Evolutionary conservation across 1,140 invertebrate genomes (phyloP).

Genomic region (Frieseomelitta varia): DNA sequence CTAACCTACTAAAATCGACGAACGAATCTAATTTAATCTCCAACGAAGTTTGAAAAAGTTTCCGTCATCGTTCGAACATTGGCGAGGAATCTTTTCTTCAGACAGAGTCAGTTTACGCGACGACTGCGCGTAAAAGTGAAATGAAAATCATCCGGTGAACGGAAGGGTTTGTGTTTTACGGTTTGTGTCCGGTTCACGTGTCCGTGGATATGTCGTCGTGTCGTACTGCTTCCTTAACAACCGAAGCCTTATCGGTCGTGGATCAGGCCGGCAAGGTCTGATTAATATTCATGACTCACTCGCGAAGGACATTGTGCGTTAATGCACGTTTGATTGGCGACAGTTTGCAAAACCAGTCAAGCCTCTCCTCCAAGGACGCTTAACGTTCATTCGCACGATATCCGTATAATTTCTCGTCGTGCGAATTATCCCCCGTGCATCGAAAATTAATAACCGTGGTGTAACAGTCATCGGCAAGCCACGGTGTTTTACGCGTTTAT

Average conservation of each 20-base stretch:
- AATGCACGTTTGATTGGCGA: slow-evolving; percentile 64
- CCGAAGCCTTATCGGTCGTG: slow-evolving; percentile 41
- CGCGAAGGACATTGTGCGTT: slow-evolving; percentile 58
- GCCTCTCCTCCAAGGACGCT: slow-evolving; percentile 37
- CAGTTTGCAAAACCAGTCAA: slow-evolving; percentile 29
- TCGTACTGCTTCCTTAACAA: slow-evolving; percentile 40
- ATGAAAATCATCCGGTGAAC: not conserved
- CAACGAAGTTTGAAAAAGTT: too few species aligned
- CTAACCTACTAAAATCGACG: too few species aligned
- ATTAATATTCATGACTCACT: slow-evolving; percentile 71
- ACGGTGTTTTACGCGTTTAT: too few species aligned
- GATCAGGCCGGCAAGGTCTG: slow-evolving; percentile 51
- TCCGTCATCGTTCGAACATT: too few species aligned
- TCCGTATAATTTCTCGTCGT: slow-evolving; percentile 15
- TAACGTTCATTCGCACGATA: slow-evolving; percentile 18
- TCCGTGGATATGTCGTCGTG: slow-evolving; percentile 17
- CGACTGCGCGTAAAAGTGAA: not conserved
- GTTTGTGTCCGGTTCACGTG: slow-evolving; percentile 30
- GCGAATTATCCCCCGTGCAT: slow-evolving; percentile 36
- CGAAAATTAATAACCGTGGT: not conserved
- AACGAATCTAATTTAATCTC: too few species aligned
- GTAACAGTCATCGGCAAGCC: not conserved
- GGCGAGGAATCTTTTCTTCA: too few species aligned
- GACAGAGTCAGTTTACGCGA: too few species aligned
- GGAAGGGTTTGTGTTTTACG: slow-evolving; percentile 44